Percentiles rank a stretch among this genome's conserved stretches.
Evolutionary conservation across 2,797 vertebrate genomes (phyloP).

Genomic region (Alcedo atthis): DNA sequence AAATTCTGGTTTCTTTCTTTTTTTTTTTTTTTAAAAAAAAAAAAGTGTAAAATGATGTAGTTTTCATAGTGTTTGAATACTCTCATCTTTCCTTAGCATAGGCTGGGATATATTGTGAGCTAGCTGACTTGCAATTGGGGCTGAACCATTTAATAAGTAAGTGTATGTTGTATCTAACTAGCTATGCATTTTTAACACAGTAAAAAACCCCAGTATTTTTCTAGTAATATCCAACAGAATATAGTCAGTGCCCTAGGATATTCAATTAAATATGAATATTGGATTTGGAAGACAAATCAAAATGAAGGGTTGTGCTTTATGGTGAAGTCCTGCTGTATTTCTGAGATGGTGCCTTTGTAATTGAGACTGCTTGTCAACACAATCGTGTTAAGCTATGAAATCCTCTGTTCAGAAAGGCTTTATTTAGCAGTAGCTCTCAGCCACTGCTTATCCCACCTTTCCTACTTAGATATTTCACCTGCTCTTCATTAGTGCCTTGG

Average conservation of each 20-base stretch:
- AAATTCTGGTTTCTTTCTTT: background rate
- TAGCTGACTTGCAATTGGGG: background rate
- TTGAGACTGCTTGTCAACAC: background rate
- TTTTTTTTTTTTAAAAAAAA: background rate
- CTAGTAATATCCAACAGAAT: background rate
- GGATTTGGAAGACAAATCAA: background rate
- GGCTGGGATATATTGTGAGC: background rate
- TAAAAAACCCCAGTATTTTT: background rate
- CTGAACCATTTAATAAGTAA: background rate
- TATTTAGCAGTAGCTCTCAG: constrained; percentile 17
- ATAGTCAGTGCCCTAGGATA: background rate
- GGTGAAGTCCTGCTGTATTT: background rate
- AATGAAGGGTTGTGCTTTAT: background rate
- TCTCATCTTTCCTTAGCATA: background rate
- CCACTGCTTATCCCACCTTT: constrained; percentile 18
- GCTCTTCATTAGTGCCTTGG: constrained; percentile 26
- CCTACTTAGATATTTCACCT: constrained; percentile 44
- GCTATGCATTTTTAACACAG: background rate
- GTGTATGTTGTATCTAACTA: background rate
- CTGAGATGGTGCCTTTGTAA: background rate
- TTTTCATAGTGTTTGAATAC: background rate
- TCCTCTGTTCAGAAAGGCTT: constrained; percentile 8
- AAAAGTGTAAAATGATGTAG: background rate
- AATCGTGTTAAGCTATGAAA: constrained; percentile 47
- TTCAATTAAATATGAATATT: background rate